Conservation (phyloP, 2,797 vertebrate species). For the Labroides dimidiatus region DNA sequence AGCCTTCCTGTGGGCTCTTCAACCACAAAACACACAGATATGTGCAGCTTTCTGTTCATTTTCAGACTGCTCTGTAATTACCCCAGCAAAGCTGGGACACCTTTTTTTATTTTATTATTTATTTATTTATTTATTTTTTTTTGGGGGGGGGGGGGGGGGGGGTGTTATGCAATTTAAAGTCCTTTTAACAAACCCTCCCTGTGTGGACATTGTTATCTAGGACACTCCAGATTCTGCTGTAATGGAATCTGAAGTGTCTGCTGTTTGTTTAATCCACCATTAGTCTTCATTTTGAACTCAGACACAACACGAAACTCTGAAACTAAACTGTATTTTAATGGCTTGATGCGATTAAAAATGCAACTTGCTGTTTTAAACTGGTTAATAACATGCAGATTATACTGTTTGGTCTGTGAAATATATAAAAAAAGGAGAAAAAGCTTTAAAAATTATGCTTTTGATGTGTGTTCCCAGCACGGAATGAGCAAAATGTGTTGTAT, state of each 20-base stretch:
- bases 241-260: slow-evolving; percentile 28
- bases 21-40: slow-evolving; percentile 18
- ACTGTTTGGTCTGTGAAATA: neutral
- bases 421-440: no score
- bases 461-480: no score
- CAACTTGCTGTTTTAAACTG: neutral
- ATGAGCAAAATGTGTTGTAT: no score
- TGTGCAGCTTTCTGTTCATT: slow-evolving; percentile 36
- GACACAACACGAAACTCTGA: neutral
- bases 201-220: slow-evolving; percentile 34
- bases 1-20: slow-evolving; percentile 14
- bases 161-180: slow-evolving; percentile 11
- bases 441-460: no score
- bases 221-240: slow-evolving; percentile 23
- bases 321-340: no score
- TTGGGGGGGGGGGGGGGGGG: no score
- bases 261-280: slow-evolving; percentile 34
- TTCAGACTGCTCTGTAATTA: slow-evolving; percentile 30
- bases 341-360: neutral
- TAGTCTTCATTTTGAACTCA: slow-evolving; percentile 1
- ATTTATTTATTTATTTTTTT: no score
- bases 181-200: slow-evolving; percentile 24
- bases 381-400: neutral
- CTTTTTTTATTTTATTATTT: no score
- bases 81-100: slow-evolving; percentile 17